Percentiles rank a stretch among this genome's conserved stretches.
Evolutionary conservation across 2,888 invertebrate genomes (phyloP).

Genomic region (Tinea trinotella): DNA sequence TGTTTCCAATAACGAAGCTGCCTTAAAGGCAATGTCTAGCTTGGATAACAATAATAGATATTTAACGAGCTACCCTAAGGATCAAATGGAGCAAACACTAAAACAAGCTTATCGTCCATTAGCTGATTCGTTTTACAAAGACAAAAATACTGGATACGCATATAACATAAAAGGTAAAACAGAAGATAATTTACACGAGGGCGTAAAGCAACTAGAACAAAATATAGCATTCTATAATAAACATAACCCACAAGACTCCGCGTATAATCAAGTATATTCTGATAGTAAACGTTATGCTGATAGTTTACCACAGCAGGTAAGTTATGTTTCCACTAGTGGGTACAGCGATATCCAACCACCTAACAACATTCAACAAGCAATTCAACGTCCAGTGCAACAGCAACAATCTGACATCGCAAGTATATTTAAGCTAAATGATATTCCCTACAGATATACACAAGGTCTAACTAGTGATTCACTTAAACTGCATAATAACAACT

Average conservation of each 20-base stretch:
- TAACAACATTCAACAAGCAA: conserved; percentile 35
- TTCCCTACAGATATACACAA: conserved; percentile 52
- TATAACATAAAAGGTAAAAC: conserved; percentile 50
- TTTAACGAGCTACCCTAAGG: conserved; percentile 40
- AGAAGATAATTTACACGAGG: conserved; percentile 40
- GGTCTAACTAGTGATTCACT: conserved; percentile 38
- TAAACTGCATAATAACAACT: conserved; percentile 42
- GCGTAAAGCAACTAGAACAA: conserved; percentile 33
- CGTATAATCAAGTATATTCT: conserved; percentile 33
- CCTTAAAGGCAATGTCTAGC: conserved; percentile 31
- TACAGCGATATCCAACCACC: conserved; percentile 42
- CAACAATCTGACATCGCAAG: conserved; percentile 38
- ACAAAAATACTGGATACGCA: conserved; percentile 52
- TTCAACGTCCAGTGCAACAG: conserved; percentile 38
- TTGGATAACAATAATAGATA: conserved; percentile 36
- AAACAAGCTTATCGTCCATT: conserved; percentile 48
- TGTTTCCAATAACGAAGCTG: conserved; percentile 43
- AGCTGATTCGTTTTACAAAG: conserved; percentile 54
- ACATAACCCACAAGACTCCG: conserved; percentile 29
- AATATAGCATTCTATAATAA: conserved; percentile 6
- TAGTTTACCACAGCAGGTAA: conserved; percentile 34
- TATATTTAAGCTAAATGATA: conserved; percentile 53
- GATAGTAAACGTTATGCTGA: conserved; percentile 36
- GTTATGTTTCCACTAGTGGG: conserved; percentile 34
- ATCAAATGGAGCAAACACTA: conserved; percentile 40